phyloP scores from a whole-genome alignment of 2,797 vertebrate species.

The Agapornis canus region DNA sequence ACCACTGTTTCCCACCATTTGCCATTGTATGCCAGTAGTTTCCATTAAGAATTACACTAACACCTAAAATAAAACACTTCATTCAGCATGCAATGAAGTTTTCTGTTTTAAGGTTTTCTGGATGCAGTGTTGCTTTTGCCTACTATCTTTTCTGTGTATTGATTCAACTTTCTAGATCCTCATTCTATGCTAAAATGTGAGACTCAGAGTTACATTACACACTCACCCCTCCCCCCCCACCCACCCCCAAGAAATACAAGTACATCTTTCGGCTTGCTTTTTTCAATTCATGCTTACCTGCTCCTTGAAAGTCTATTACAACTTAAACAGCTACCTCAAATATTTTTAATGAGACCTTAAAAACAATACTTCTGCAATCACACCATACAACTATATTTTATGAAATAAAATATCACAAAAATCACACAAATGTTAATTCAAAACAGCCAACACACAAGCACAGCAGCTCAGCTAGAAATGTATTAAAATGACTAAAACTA shows the following conservation, averaged over 20 bases:
- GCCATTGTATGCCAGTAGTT: background rate
- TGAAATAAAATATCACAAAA: background rate
- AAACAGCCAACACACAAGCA: background rate
- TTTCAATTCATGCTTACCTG: background rate
- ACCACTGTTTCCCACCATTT: slow-evolving; percentile 43
- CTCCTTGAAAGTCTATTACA: background rate
- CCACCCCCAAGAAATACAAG: background rate
- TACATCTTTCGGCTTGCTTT: background rate
- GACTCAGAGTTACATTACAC: background rate
- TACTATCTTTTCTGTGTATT: background rate
- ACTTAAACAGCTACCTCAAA: background rate
- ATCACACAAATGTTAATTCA: background rate
- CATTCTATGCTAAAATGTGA: background rate
- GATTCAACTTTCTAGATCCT: background rate
- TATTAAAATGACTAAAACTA: background rate
- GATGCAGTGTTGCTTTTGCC: background rate
- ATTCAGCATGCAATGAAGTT: background rate
- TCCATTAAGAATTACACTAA: background rate
- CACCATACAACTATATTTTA: background rate
- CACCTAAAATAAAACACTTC: background rate
- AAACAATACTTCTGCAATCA: background rate
- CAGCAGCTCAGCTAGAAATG: background rate
- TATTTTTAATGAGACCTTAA: background rate
- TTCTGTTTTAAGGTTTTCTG: background rate
- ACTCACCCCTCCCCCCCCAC: no score